Evolutionary conservation across 2,888 invertebrate genomes (phyloP), one percentile per base, ranked within the genome.

Genomic region (Philereme transversata): DNA sequence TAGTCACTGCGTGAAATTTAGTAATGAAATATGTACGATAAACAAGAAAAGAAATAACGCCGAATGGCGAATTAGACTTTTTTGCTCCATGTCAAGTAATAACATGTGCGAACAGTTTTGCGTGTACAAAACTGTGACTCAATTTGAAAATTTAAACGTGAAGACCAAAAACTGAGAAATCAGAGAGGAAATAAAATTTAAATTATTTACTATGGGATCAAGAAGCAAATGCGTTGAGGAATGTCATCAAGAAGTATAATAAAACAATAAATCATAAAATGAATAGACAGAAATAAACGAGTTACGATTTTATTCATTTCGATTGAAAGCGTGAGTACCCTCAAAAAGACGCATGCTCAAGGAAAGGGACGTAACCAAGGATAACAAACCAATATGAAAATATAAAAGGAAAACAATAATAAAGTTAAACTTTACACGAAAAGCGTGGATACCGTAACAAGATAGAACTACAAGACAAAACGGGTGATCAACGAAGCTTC

Each of bases 1-100:
- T 87, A 88, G 87, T 87, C 86, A 86, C 84, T 77, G 84, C 77
- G 86, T 86, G 82, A 87, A 86, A 90, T 88, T 86, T 82, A 83
- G 76, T 84, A 86, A 86, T 86, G 83, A 87, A 83, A 86, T 86
- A 85, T 86, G 85, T 85, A 88, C 84, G 86, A 87, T 84, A 89
- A 87, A 88, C 83, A 85, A 86, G 83, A 86, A 83, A 83, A 83
- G 79, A 84, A 82, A 81, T 79, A 80, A 78, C 76, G 75, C 74
- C 71, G 75, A 81, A 78, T 77, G 76, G 78, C 76, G 76, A 78
- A 80, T 77, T 73, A 78, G 79, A 80, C 76, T 79, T 74, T 54
- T 50, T 46, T 44, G 11, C 38, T 7, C 9, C 40, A 54, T 36
- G 45, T 11, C 6, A 44, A 40, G 22, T 40, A 40, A 11, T 9